These are phyloP conservation scores for Brienomyrus brachyistius DNA, from an alignment of 2,113 vertebrate genomes.

Conservation along the genomic window DNA sequence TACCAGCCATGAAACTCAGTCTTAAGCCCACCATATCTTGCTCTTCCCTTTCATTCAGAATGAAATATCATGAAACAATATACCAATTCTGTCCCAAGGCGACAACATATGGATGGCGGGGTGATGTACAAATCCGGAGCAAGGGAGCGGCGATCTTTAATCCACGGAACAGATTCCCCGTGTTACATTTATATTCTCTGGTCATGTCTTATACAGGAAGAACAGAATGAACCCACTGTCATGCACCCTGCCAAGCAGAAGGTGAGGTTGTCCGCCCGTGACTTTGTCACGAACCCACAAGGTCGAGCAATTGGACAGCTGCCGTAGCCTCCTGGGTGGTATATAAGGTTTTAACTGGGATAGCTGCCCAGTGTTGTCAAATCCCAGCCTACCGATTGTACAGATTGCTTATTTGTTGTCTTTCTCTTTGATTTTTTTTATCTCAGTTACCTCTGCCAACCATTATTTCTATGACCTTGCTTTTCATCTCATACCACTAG, in stretches of 20 bases:
- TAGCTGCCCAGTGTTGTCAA: neutral
- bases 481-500: neutral
- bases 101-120: neutral
- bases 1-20: neutral
- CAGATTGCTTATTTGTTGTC: constrained; percentile 4
- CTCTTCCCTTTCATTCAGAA: neutral
- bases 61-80: constrained; percentile 2
- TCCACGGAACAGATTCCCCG: neutral
- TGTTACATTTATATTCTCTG: neutral
- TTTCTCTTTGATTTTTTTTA: neutral
- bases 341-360: neutral
- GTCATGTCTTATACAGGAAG: neutral
- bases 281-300: neutral
- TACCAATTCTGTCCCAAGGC: neutral
- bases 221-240: neutral
- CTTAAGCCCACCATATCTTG: neutral
- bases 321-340: neutral
- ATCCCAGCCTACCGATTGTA: neutral
- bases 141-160: neutral
- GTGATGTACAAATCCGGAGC: neutral
- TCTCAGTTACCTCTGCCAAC: neutral
- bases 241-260: neutral
- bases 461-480: constrained; percentile 1
- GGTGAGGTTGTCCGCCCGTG: neutral
- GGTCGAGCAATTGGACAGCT: neutral